Percentiles rank a stretch among this genome's conserved stretches.
Conservation (phyloP, 2,888 invertebrate genomes). For the Dryocosmus kuriphilus region DNA sequence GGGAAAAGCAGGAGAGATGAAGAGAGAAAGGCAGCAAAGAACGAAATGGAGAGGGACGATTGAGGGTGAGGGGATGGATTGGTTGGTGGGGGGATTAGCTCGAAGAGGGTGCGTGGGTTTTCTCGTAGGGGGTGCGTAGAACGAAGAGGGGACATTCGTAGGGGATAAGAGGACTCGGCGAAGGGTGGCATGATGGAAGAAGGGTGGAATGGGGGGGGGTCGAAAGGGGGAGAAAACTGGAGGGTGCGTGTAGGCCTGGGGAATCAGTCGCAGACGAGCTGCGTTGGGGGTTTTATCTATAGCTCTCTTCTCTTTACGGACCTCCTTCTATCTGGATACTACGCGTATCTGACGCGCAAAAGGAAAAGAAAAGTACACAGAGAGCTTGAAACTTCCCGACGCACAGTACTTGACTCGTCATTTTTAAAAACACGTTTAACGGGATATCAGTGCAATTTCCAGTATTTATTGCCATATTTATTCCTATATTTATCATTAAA, state of each 20-base stretch:
- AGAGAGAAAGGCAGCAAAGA: constrained; percentile 46
- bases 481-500: constrained; percentile 8
- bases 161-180: constrained; percentile 64
- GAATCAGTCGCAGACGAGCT: constrained; percentile 77
- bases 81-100: constrained; percentile 47
- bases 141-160: constrained; percentile 66
- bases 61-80: constrained; percentile 46
- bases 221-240: constrained; percentile 73
- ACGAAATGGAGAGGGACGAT: constrained; percentile 49
- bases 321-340: constrained; percentile 38
- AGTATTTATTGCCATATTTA: constrained; percentile 4
- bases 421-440: not conserved
- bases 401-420: constrained; percentile 6
- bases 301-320: constrained; percentile 62
- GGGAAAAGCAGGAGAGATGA: constrained; percentile 47
- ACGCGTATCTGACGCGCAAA: constrained; percentile 20
- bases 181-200: constrained; percentile 61
- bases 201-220: constrained; percentile 67
- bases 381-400: constrained; percentile 18
- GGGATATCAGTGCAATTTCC: constrained; percentile 5
- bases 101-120: constrained; percentile 71
- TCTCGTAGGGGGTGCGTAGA: constrained; percentile 70
- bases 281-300: constrained; percentile 76
- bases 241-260: constrained; percentile 77
- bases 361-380: not conserved